Conservation (phyloP, 2,113 vertebrate species). For the Phalacrocorax brasilianus region DNA sequence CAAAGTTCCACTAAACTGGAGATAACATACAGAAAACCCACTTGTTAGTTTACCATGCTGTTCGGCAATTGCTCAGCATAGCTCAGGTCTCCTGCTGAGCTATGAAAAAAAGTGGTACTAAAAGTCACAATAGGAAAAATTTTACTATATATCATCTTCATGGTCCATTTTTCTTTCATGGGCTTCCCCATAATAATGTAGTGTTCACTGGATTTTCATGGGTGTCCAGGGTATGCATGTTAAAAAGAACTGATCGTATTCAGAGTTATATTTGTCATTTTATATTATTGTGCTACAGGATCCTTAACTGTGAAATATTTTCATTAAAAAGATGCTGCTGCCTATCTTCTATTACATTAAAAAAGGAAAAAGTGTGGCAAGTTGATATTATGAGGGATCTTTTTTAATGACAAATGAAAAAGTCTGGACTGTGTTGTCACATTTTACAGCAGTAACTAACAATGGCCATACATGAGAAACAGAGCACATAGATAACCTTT, state of each 20-base stretch:
- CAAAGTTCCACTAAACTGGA: slow-evolving; percentile 19
- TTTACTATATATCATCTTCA: neutral
- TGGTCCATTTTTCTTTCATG: neutral
- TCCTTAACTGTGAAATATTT: neutral
- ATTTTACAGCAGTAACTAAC: neutral
- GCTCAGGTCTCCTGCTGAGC: neutral
- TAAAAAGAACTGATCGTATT: neutral
- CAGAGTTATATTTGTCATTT: neutral
- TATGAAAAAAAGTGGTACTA: neutral
- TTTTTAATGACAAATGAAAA: neutral
- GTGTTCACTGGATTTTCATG: neutral
- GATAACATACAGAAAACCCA: slow-evolving; percentile 7
- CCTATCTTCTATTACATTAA: neutral
- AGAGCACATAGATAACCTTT: neutral
- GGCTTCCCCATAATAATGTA: neutral
- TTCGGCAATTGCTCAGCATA: neutral
- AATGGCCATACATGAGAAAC: neutral
- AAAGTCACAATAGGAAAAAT: slow-evolving; percentile 3
- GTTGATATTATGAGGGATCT: neutral
- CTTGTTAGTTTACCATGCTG: neutral
- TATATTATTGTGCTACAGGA: neutral
- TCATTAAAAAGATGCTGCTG: neutral
- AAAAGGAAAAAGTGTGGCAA: neutral
- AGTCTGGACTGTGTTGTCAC: neutral
- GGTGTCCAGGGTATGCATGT: neutral